Base-by-base conservation (phyloP, 2,113 vertebrate genomes). In the Larimichthys crocea region DNA sequence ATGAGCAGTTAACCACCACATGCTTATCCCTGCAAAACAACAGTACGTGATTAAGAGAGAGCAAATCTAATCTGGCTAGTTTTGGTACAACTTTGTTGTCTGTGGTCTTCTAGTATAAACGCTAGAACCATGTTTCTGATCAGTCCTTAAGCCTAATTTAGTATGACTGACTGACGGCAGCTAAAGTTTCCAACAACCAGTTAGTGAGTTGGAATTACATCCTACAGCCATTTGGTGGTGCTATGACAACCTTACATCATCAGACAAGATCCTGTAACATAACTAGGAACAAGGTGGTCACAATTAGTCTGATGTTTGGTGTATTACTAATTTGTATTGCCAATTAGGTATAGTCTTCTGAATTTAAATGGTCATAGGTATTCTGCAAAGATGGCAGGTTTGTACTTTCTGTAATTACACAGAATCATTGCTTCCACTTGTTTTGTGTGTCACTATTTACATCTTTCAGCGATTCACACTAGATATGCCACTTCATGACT, bases 1-100 rank as follows among this genome's bases (percentile, higher is more conserved):
- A 85, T 83, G 77, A 88, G 76, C 82, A 73, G 76, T 72, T 70
- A 74, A 40, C 35, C 35, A 59, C 46, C 55, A 48, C 52, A 79
- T 69, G 75, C 55, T 55, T 16, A 24, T 64, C 10, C 8, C 61
- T 71, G 80, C 84, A 63, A 75, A 86, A 64, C 14, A 26, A 10
- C 10, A 48, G 24, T 10, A n/a, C 42, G 20, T 5, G 3, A 20
- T 49, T 24, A 15, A 46, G 24, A 44, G 35, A 4, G 40, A 19
- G 17, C 42, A 29, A 10, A 15, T 20, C 19, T 24, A 35, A 24
- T 35, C 26, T 24, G 20, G 26, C 11, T 56, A 8, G 50, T 57
- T 31, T 24, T 26, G 22, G 35, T 40, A 8, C 35, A 40, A 9
- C 35, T 40, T 40, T 40, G 35, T 40, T 40, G 35, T 9, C 7